These are phyloP conservation scores for Malurus leucopterus DNA, from an alignment of 2,797 vertebrate genomes.

Conservation along the genomic window DNA sequence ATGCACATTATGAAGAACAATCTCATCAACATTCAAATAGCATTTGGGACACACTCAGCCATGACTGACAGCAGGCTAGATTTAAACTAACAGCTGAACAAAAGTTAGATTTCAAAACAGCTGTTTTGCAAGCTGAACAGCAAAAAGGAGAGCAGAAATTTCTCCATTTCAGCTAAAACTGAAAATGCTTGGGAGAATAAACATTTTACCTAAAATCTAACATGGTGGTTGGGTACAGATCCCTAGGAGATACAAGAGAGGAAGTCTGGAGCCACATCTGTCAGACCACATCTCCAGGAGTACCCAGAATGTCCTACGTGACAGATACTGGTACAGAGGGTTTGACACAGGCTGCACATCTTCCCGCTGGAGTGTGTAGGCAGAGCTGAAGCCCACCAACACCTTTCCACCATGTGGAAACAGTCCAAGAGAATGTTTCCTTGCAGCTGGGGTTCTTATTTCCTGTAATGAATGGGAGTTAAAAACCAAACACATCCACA, in stretches of 20 bases:
- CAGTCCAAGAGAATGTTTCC: neutral
- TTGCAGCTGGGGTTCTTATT: neutral
- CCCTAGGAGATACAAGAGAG: neutral
- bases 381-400: neutral
- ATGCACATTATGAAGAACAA: conserved; percentile 10
- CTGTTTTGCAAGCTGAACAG: neutral
- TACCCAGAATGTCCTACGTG: neutral
- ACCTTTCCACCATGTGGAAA: neutral
- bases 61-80: neutral
- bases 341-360: neutral
- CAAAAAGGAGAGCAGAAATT: neutral
- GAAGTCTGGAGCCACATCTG: neutral
- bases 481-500: neutral
- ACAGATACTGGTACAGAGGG: neutral
- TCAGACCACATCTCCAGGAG: neutral
- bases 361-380: neutral
- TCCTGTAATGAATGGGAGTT: neutral
- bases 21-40: neutral
- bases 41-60: neutral
- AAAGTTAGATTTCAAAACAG: too few relatives aligned
- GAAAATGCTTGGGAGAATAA: neutral
- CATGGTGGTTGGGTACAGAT: neutral
- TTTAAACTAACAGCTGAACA: neutral
- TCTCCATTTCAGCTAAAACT: neutral
- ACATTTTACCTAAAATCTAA: neutral